Evolutionary conservation across 2,113 vertebrate genomes (phyloP).

Genomic region (Poeciliopsis retropinna): DNA sequence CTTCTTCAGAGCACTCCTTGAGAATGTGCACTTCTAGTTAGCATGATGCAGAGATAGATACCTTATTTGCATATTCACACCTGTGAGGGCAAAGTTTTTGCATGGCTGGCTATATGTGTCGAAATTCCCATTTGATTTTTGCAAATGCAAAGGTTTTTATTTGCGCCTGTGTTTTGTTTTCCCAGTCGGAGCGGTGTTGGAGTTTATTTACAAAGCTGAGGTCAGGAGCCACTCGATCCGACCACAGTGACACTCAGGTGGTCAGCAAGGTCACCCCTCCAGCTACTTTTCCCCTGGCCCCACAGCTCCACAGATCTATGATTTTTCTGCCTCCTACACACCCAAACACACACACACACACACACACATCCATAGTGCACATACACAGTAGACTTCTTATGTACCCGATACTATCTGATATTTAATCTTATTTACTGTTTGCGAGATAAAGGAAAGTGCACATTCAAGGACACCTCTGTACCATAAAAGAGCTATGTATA

Average conservation of each 20-base stretch:
- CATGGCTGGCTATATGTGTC: not conserved
- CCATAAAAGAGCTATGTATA: conserved; percentile 2
- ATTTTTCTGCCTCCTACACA: not conserved
- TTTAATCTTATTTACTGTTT: conserved; percentile 17
- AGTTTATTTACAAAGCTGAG: conserved; percentile 72
- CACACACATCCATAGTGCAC: conserved; percentile 31
- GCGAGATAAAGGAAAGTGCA: conserved; percentile 8
- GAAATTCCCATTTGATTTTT: conserved; percentile 43
- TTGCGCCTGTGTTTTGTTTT: conserved; percentile 14
- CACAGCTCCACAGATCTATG: conserved; percentile 22
- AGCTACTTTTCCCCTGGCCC: conserved; percentile 19
- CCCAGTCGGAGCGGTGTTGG: conserved; percentile 14
- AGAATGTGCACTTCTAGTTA: conserved; percentile 4
- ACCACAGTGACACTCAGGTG: conserved; percentile 60
- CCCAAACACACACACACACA: conserved; percentile 26
- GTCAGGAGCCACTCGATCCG: conserved; percentile 71
- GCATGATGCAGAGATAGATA: not conserved
- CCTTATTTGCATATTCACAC: conserved; percentile 4
- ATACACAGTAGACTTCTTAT: conserved; percentile 16
- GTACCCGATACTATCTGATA: conserved; percentile 16
- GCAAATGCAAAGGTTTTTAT: conserved; percentile 22
- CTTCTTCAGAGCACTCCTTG: not conserved
- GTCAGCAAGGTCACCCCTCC: conserved; percentile 63
- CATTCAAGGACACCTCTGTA: conserved; percentile 16
- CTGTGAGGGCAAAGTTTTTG: not conserved